phyloP scores from a whole-genome alignment of 2,888 invertebrate genomes.

The Aphidius colemani region DNA sequence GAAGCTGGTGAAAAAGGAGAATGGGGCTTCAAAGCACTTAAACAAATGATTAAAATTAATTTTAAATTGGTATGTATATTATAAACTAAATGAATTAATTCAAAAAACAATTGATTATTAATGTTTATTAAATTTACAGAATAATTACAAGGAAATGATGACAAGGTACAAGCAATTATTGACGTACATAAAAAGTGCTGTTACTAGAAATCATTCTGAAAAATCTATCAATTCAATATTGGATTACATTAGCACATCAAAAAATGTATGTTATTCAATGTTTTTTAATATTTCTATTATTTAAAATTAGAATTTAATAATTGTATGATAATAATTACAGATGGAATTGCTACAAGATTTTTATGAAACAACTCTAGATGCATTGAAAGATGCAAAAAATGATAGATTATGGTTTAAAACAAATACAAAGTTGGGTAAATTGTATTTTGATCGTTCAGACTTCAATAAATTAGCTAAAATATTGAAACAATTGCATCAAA shows the following conservation, averaged over 20 bases:
- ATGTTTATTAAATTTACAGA: conserved; percentile 62
- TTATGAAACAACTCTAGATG: conserved; percentile 95
- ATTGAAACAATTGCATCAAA: conserved; percentile 93
- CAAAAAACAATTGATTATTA: neutral
- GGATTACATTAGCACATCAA: conserved; percentile 98
- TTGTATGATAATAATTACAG: conserved; percentile 60
- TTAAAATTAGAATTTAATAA: too few relatives aligned
- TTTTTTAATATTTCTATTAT: conserved; percentile 12
- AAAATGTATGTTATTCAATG: conserved; percentile 80
- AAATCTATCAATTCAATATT: conserved; percentile 99
- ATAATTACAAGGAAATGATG: conserved; percentile 96
- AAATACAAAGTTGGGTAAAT: conserved; percentile 96
- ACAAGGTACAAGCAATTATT: conserved; percentile 91
- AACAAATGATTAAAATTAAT: conserved; percentile 99
- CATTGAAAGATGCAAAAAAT: conserved; percentile 96
- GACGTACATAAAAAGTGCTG: conserved; percentile 98
- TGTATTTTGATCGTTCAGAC: conserved; percentile 96
- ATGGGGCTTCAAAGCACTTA: conserved; percentile 99
- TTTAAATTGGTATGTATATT: conserved; percentile 82
- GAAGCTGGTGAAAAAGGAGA: conserved; percentile 99
- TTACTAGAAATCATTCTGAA: conserved; percentile 98
- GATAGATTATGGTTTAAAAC: conserved; percentile 99
- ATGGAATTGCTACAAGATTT: conserved; percentile 98
- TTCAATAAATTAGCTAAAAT: conserved; percentile 95
- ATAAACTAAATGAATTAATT: conserved; percentile 8